Base-by-base conservation (phyloP, 2,797 vertebrate species). In the Sebastiscus albofasciatus region DNA sequence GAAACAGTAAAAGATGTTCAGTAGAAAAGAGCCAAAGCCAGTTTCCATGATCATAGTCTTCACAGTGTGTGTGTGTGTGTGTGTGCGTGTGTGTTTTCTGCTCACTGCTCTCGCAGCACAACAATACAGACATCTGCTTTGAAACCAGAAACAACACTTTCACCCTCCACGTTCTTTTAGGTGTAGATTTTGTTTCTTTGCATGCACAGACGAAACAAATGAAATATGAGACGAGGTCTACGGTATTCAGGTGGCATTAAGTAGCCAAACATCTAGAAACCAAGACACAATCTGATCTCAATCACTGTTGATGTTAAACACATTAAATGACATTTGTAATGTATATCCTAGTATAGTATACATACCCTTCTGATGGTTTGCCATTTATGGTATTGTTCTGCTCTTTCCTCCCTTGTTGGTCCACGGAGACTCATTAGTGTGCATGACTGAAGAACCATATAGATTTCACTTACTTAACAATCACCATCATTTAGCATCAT, bases 111-210 rank as follows among this genome's bases (percentile, higher is more conserved):
- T 87, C 81, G n/a, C 77, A 61, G 72, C 66, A 54, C 67, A 81
- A 88, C 82, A 60, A 72, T 81, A 75, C 66, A 11, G 77, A 81
- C 88, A 83, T 89, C 80, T 89, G 81, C 62, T 79, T 42, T 67
- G 46, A 56, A 67, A 39, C 34, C 24, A 62, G 33, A 62, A 67
- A 46, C 54, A 22, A 46, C n/a, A 24, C 56, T 60, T 78, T 52
- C 33, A 66, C 34, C 34, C 68, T 29, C 4, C 31, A 1, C 18
- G 6, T 66, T 72, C 77, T 68, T 75, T 75, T n/a, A 70, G 52
- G 33, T 83, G 56, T 27, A 68, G 56, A 83, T 81, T 79, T 26
- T 8, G 16, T 61, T 29, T 22, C 46, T 72, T 27, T 64, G 54
- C 49, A 31, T 36, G 65, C n/a, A 4, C 33, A 56, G 74, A 73